Conservation (phyloP, 2,113 vertebrate species). For the Propithecus coquereli region DNA sequence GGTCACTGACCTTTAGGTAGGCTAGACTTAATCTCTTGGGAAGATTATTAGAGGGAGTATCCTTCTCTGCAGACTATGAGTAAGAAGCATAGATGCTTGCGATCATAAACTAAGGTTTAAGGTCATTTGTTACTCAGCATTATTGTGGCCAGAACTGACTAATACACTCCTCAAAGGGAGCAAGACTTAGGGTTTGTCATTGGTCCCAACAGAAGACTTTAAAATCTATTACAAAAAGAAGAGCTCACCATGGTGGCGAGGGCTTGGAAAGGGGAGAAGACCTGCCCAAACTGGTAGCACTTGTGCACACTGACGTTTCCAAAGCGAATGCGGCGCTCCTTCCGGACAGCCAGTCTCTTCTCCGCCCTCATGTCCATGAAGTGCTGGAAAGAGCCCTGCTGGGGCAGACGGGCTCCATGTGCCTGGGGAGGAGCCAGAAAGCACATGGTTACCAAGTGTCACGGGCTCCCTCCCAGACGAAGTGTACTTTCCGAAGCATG, state of each 20-base stretch:
- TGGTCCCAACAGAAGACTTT: neutral
- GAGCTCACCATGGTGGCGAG: conserved; percentile 60
- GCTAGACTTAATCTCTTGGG: neutral
- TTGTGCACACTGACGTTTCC: conserved; percentile 57
- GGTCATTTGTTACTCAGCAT: neutral
- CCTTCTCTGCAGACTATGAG: neutral
- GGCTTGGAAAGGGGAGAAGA: conserved; percentile 70
- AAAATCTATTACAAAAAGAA: neutral
- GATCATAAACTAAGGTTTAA: neutral
- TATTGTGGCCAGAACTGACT: neutral
- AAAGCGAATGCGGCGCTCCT: conserved; percentile 40
- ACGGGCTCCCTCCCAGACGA: fast-evolving
- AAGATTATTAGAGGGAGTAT: fast-evolving
- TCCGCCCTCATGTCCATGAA: conserved; percentile 45
- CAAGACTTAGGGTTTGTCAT: neutral
- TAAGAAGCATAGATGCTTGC: neutral
- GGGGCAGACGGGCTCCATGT: neutral
- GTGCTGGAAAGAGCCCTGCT: conserved; percentile 49
- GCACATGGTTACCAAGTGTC: neutral
- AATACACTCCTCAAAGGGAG: neutral
- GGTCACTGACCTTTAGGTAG: neutral
- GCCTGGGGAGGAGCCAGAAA: neutral
- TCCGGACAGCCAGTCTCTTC: conserved; percentile 35
- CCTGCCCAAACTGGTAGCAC: conserved; percentile 39
- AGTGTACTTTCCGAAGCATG: fast-evolving